phyloP scores from a whole-genome alignment of 2,797 vertebrate species.

The Adrianichthys oophorus region DNA sequence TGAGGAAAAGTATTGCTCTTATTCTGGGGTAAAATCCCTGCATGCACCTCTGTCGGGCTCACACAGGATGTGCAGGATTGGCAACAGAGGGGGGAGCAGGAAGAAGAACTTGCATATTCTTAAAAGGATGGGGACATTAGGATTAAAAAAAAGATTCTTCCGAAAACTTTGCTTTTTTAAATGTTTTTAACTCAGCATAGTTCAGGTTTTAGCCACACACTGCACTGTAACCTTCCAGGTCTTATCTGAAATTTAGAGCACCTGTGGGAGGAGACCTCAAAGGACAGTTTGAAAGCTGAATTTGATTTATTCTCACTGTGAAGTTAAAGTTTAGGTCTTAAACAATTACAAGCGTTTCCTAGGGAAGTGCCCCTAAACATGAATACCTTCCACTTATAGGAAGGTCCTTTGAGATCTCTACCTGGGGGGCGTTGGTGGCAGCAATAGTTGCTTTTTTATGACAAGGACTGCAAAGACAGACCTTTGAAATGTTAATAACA shows the following conservation, averaged over 20 bases:
- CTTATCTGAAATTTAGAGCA: slow-evolving; percentile 40
- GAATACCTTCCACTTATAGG: slow-evolving; percentile 31
- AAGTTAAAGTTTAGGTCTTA: slow-evolving; percentile 42
- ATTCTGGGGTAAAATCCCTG: slow-evolving; percentile 59
- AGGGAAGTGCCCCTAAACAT: slow-evolving; percentile 29
- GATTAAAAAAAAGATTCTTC: slow-evolving; percentile 28
- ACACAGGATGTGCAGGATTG: slow-evolving; percentile 61
- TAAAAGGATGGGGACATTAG: slow-evolving; percentile 61
- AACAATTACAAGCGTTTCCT: slow-evolving; percentile 49
- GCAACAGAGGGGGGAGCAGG: slow-evolving; percentile 44
- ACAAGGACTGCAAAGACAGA: slow-evolving; percentile 34
- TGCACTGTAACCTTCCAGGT: slow-evolving; percentile 23
- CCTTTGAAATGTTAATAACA: slow-evolving; percentile 37
- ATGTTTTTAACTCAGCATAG: slow-evolving; percentile 21
- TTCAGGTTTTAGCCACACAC: slow-evolving; percentile 36
- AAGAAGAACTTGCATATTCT: slow-evolving; percentile 39
- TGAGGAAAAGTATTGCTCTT: slow-evolving; percentile 70
- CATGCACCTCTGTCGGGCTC: slow-evolving; percentile 57
- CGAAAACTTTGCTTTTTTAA: slow-evolving; percentile 13
- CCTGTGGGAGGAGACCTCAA: slow-evolving; percentile 34
- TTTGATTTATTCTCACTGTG: slow-evolving; percentile 42
- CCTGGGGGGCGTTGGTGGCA: slow-evolving; percentile 32
- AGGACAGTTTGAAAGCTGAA: slow-evolving; percentile 44
- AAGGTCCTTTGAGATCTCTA: slow-evolving; percentile 27
- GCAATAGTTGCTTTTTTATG: slow-evolving; percentile 38